Percentiles rank a stretch among this genome's conserved stretches.
Conservation (phyloP, 23 tunicate species). For the Ciona savignyi region DNA sequence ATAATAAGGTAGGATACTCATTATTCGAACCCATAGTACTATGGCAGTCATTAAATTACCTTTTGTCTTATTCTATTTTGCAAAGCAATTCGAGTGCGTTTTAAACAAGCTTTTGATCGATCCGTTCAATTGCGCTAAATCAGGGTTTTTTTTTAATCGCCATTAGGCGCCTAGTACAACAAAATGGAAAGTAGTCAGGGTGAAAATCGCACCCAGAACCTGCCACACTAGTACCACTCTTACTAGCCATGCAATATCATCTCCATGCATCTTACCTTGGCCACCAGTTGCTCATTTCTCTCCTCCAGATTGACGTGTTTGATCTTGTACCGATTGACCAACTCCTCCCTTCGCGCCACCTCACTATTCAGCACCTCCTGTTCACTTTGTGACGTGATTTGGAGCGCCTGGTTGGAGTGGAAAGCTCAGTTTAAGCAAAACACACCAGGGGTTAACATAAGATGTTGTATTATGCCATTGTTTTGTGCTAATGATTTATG, state of each 20-base stretch:
- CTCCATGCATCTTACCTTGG: slow-evolving; percentile 55
- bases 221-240: background rate
- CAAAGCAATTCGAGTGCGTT: too few species aligned
- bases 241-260: too few species aligned
- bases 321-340: slow-evolving; percentile 49
- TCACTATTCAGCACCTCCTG: slow-evolving; percentile 74
- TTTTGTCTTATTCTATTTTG: too few species aligned
- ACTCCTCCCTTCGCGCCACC: slow-evolving; percentile 67
- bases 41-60: too few species aligned
- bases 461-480: too few species aligned
- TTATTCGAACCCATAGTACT: too few species aligned
- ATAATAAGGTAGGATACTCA: too few species aligned
- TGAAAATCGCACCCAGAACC: background rate
- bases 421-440: background rate
- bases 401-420: slow-evolving; percentile 28
- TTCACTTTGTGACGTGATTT: slow-evolving; percentile 78
- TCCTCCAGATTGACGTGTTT: slow-evolving; percentile 59
- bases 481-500: too few species aligned
- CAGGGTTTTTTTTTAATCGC: background rate
- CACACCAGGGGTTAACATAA: too few species aligned
- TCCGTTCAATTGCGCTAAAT: too few species aligned
- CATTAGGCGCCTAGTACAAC: background rate
- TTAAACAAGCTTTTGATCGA: too few species aligned
- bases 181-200: background rate
- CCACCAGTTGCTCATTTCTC: slow-evolving; percentile 31